Evolutionary conservation across 2,797 vertebrate species (phyloP), one percentile per base, ranked within the genome.

Genomic region (Cirrhinus molitorella): DNA sequence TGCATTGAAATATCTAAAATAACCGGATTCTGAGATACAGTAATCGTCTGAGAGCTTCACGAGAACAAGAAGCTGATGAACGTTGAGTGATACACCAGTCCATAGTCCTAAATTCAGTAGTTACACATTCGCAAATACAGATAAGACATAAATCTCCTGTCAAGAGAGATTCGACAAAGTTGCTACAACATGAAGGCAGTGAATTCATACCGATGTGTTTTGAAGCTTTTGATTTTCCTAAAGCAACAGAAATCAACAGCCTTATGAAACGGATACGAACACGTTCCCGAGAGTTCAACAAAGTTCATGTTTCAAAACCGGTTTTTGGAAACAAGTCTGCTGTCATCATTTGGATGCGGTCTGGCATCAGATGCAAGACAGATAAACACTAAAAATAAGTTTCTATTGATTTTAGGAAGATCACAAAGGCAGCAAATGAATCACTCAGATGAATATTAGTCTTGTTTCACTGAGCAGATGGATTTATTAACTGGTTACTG

Each of bases 151-250:
- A 25, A 66, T 37, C 23, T 51, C 43, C 1, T 28, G 66, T 40
- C 9, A 3, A 31, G 23, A 53, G 31, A 70, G 11, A 61, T 23
- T 14, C n/a, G 66, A 43, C 66, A 25, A 66, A 3, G 21, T 34
- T 63, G 55, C 79, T 47, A 81, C 53, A 81, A 21, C 49, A 25
- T 67, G 23, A 80, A 31, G 68, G 43, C 55, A 43, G 16, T 53
- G 7, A 21, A 63, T 49, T 55, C 49, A 66, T 51, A 51, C 45
- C 37, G 45, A 40, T 67, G 34, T 4, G 16, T 57, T 55, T 23
- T 19, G 37, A 5, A 76, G 74, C 37, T 61, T 61, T 28, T 12
- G 25, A 23, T 23, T 57, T 57, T 2, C 21, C 51, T 25, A 7
- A 57, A 37, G n/a, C 8, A 51, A 19, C 61, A 37, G 17, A 74